Evolutionary conservation across 37 sponge, comb jelly and placozoan genomes (phyloP), one percentile per base, ranked within the genome.

Genomic region (Amphimedon queenslandica): DNA sequence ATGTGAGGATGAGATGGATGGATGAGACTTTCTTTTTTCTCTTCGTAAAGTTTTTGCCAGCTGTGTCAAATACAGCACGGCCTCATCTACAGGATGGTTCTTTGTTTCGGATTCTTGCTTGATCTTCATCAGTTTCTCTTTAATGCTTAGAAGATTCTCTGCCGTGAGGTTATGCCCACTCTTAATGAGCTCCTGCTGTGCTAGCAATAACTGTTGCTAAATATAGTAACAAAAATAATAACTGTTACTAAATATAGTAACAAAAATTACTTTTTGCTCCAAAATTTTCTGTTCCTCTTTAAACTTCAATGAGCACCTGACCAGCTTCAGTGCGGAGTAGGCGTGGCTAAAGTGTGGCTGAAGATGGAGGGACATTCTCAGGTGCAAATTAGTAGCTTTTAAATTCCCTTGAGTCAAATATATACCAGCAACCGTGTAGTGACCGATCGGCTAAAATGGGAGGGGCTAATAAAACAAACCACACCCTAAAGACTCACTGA

Each of bases 241-340:
- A n/a, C 28, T n/a, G 21, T n/a, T n/a, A 60, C 8, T n/a, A 25
- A 60, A 25, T 60, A 25, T 25, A 25, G 8, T 47, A 60, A 60
- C 27, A 60, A 60, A n/a, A n/a, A 25, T 25, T 73, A 77, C 83
- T 74, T 89, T 75, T 30, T 76, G 55, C 51, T 77, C 58, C 18
- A 89, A 61, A 0, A 66, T 42, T 21, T 37, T 42, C 38, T 75
- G 57, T 43, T 89, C 90, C 68, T 83, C 77, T 20, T 83, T 80
- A 69, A 89, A 89, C 73, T 89, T 89, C 39, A 89, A 70, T 2
- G 75, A 89, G 66, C 90, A 89, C 21, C 80, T 58, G 24, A 89
- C 64, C 24, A 80, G 69, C 55, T 73, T 73, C 21, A 89, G 77
- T 5, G 84, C 40, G 18, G 71, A 57, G 58, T 83, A 64, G 31